Evolutionary conservation across 2,888 invertebrate genomes (phyloP).

Genomic region (Parapristionchus giblindavisi): DNA sequence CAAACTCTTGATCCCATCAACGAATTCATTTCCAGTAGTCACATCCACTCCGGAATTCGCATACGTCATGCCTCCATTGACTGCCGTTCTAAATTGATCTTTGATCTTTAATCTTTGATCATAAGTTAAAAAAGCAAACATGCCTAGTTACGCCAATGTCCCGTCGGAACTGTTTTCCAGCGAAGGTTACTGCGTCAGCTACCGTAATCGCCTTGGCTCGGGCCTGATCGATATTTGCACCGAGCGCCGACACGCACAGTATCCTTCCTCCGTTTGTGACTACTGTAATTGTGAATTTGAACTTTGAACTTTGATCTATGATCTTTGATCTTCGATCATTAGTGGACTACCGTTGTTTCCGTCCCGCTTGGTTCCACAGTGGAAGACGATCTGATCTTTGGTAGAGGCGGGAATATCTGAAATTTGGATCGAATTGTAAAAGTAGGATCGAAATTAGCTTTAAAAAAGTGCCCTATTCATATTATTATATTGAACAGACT

Average conservation of each 20-base stretch:
- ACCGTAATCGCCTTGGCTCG: slow-evolving; percentile 75
- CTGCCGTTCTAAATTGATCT: too few species aligned
- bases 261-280: slow-evolving; percentile 89
- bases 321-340: neutral
- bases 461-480: too few species aligned
- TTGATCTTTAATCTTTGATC: too few species aligned
- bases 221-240: slow-evolving; percentile 76
- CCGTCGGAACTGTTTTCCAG: slow-evolving; percentile 84
- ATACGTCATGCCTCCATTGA: slow-evolving; percentile 77
- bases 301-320: too few species aligned
- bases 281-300: slow-evolving; percentile 68
- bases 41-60: slow-evolving; percentile 90
- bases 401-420: slow-evolving; percentile 56
- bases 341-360: slow-evolving; percentile 34
- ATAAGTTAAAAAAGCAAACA: too few species aligned
- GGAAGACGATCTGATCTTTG: slow-evolving; percentile 77
- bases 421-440: slow-evolving; percentile 11
- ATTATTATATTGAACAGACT: too few species aligned
- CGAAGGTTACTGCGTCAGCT: slow-evolving; percentile 79
- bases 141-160: slow-evolving; percentile 79
- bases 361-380: slow-evolving; percentile 81
- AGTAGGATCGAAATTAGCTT: slow-evolving; percentile 8
- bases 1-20: slow-evolving; percentile 83
- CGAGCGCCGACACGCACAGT: slow-evolving; percentile 81
- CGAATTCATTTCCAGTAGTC: slow-evolving; percentile 86